Conservation (phyloP, 2,888 invertebrate genomes). For the Caenorhabditis sp. region DNA sequence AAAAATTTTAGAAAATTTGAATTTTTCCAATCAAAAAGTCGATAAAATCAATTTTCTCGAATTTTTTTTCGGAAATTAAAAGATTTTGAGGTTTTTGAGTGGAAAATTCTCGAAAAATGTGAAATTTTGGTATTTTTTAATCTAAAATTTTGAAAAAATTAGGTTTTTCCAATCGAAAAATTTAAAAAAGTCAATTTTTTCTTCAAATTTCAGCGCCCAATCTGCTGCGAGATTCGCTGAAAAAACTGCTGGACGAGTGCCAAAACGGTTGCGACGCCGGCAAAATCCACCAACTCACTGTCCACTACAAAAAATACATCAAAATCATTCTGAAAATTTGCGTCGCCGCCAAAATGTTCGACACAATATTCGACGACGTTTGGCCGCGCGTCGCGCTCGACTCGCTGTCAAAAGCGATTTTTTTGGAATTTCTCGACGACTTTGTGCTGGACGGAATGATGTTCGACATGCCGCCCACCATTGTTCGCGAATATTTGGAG, state of each 20-base stretch:
- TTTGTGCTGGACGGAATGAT: conserved; percentile 58
- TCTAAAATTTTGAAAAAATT: conserved; percentile 1
- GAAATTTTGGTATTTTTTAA: too few species aligned
- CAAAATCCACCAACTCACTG: conserved; percentile 48
- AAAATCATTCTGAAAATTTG: conserved; percentile 53
- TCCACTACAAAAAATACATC: conserved; percentile 62
- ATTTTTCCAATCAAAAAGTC: too few species aligned
- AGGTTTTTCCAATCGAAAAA: neutral
- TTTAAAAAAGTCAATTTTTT: neutral
- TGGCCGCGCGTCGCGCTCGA: conserved; percentile 75
- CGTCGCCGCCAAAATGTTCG: conserved; percentile 25
- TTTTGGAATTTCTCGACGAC: conserved; percentile 79
- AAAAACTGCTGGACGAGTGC: conserved; percentile 53
- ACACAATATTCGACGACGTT: conserved; percentile 76
- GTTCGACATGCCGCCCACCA: conserved; percentile 74
- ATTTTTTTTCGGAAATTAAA: too few species aligned
- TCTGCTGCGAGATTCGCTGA: conserved; percentile 27
- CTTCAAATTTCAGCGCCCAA: conserved; percentile 13
- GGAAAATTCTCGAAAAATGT: conserved; percentile 3
- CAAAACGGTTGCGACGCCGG: conserved; percentile 51
- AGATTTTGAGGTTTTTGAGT: too few species aligned
- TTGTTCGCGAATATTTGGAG: conserved; percentile 80
- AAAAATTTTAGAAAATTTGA: too few species aligned
- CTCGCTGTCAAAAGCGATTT: conserved; percentile 77
- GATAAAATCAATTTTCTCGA: too few species aligned